Conservation (phyloP, 2,113 vertebrate species). For the Sceloporus undulatus region DNA sequence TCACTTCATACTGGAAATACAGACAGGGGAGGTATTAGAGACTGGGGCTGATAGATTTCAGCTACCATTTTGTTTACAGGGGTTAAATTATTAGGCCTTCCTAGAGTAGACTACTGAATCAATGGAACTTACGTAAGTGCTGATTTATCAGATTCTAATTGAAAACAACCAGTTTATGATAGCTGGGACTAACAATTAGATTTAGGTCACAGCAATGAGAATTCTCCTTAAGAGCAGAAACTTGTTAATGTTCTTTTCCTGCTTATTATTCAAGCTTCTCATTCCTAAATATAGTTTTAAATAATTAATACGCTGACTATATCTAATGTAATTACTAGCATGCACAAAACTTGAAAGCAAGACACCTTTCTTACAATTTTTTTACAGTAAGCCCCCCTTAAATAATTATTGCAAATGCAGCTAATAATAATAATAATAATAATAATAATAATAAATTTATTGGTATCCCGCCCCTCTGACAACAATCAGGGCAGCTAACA, state of each 20-base stretch:
- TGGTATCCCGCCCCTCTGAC: too few relatives aligned
- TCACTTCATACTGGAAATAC: conserved; percentile 92
- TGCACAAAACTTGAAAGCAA: background rate
- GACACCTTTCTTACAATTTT: background rate
- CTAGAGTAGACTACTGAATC: too few relatives aligned
- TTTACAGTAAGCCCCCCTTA: too few relatives aligned
- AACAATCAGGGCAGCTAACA: too few relatives aligned
- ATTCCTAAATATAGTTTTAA: background rate
- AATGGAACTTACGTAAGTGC: too few relatives aligned
- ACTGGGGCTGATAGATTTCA: background rate
- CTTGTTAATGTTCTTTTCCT: background rate
- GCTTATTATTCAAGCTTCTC: background rate
- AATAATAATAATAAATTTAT: too few relatives aligned
- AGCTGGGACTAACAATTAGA: too few relatives aligned
- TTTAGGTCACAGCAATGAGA: too few relatives aligned
- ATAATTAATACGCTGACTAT: background rate
- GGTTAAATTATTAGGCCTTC: too few relatives aligned
- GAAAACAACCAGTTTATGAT: too few relatives aligned
- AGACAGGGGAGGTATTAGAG: conserved; percentile 37
- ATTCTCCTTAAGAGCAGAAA: background rate
- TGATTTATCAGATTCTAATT: too few relatives aligned
- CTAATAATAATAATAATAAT: too few relatives aligned
- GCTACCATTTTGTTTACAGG: background rate
- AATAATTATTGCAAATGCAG: background rate
- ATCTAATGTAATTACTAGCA: background rate